phyloP scores from a whole-genome alignment of 2,888 invertebrate genomes.

The Drosophila leonis region DNA sequence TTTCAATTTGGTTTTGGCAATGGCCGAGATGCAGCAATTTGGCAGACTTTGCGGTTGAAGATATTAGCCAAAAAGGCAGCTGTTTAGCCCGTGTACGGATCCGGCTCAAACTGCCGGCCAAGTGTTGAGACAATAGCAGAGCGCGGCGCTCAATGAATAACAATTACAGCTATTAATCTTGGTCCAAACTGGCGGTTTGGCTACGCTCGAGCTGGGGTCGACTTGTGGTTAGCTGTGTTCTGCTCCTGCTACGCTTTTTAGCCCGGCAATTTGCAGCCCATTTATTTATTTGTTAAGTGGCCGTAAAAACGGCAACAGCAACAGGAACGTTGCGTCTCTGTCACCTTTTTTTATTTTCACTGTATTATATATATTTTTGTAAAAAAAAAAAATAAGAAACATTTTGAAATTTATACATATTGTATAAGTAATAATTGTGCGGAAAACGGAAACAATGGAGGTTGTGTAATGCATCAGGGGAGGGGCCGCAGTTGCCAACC shows the following conservation, averaged over 20 bases:
- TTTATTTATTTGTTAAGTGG: conserved; percentile 82
- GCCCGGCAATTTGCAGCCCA: conserved; percentile 71
- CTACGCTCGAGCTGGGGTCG: conserved; percentile 24
- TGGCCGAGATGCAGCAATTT: conserved; percentile 36
- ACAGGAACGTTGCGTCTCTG: conserved; percentile 35
- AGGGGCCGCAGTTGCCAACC: conserved; percentile 31
- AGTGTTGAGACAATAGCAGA: conserved; percentile 77
- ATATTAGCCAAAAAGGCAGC: conserved; percentile 58
- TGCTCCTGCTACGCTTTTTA: conserved; percentile 53
- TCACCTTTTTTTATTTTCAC: conserved; percentile 52
- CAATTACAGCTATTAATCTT: conserved; percentile 80
- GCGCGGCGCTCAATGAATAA: conserved; percentile 78
- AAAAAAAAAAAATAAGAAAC: conserved; percentile 30
- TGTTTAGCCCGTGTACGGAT: conserved; percentile 32
- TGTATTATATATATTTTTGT: conserved; percentile 37
- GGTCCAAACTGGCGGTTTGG: conserved; percentile 56
- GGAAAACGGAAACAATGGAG: conserved; percentile 82
- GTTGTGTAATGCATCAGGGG: conserved; percentile 79
- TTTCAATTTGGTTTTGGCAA: conserved; percentile 51
- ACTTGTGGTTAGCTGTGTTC: conserved; percentile 64
- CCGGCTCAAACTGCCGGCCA: conserved; percentile 32
- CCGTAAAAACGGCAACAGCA: conserved; percentile 75
- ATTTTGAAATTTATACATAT: conserved; percentile 76
- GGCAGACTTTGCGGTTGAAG: conserved; percentile 61
- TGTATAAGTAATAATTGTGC: conserved; percentile 82